Percentiles rank a stretch among this genome's conserved stretches.
These are phyloP conservation scores for Loxodonta africana DNA, from an alignment of 2,113 vertebrate species.

Conservation along the genomic window DNA sequence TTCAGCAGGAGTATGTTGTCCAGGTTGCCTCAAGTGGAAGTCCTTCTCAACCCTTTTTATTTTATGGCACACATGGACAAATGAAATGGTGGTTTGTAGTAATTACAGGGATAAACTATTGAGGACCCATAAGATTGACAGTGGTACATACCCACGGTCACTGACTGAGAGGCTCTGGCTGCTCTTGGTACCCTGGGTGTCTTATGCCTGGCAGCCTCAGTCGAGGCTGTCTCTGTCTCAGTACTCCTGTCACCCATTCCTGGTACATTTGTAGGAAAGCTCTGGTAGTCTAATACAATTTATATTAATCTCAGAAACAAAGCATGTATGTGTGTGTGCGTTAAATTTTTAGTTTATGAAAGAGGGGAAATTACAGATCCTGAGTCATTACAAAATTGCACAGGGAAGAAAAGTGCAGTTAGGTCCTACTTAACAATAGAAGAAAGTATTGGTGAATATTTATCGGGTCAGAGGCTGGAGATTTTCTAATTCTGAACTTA, in stretches of 20 bases:
- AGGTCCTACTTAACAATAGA: background rate
- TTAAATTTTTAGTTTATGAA: too few species aligned
- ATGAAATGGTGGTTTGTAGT: background rate
- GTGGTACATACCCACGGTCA: background rate
- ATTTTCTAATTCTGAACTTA: conserved; percentile 45
- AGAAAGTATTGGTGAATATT: conserved; percentile 53
- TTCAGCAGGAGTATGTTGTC: background rate
- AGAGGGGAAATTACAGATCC: too few species aligned
- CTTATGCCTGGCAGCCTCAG: background rate
- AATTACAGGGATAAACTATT: background rate
- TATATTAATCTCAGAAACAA: too few species aligned
- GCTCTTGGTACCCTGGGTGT: background rate
- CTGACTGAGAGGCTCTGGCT: background rate
- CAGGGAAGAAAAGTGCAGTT: conserved; percentile 27
- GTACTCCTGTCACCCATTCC: background rate
- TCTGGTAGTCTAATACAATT: background rate
- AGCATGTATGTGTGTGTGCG: too few species aligned
- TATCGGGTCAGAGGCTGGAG: background rate
- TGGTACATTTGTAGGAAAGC: background rate
- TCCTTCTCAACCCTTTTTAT: background rate
- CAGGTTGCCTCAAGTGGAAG: background rate
- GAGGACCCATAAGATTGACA: conserved; percentile 1
- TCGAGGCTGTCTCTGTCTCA: background rate
- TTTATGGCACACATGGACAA: conserved; percentile 9
- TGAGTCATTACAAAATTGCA: background rate